Base-by-base conservation (phyloP, 2,797 vertebrate species). In the Coregonus suidteri region DNA sequence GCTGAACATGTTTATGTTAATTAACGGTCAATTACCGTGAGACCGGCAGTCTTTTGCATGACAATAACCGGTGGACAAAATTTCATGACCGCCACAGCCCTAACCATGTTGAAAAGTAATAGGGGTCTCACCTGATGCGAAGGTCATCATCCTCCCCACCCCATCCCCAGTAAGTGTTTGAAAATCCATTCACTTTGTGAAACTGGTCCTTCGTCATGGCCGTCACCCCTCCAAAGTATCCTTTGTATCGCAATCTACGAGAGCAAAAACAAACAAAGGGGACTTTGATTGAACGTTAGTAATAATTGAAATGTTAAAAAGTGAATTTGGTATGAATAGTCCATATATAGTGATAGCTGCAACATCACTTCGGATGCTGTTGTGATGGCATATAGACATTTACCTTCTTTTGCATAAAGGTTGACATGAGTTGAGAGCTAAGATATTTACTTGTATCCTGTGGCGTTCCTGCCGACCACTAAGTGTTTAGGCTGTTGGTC, bases 121-220 rank as follows among this genome's bases (percentile, higher is more conserved):
- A 4, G 34, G 16, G 7, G 30, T 52, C 77, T 94, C 86, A 99
- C 98, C 98, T 96, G 91, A 95, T 93, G 71, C 96, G 94, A 81
- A 99, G 96, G 85, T 99, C 98, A 1, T 99, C 98, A 18, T 99
- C 98, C 91, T 99, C 98, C 84, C 95, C 98, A 35, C 98, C 98
- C 98, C 98, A 99, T 56, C 98, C 98, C 98, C 98, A 99, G 94
- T 99, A 99, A 59, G 83, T 93, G 93, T 99, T 99, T 74, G 98
- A 96, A 90, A 99, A 99, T 83, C 98, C 98, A 80, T 99, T 99
- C 74, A 98, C 96, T 88, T 90, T 91, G 78, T 82, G 84, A 90
- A 99, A 99, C 73, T 99, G 98, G 1, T 97, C 93, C 90, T 83
- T 95, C 75, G 94, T 96, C 94, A 99, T 90, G 71, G 97, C 98